phyloP scores from a whole-genome alignment of 2,888 invertebrate genomes.

The Neoscelio sp. region DNA sequence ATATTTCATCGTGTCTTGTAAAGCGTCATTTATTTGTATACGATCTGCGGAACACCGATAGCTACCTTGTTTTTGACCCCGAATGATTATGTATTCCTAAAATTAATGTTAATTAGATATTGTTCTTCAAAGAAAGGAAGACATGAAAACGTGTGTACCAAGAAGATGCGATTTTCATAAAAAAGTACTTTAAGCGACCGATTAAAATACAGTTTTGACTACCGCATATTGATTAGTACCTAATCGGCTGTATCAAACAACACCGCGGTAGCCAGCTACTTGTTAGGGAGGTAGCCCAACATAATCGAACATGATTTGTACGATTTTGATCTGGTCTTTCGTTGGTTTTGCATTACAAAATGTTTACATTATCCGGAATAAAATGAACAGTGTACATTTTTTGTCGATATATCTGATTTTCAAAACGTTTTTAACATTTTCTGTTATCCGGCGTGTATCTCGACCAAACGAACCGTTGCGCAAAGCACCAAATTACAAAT shows the following conservation, averaged over 20 bases:
- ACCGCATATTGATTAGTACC: constrained; percentile 56
- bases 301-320: constrained; percentile 46
- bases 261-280: constrained; percentile 55
- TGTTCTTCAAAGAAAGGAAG: constrained; percentile 19
- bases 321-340: constrained; percentile 32
- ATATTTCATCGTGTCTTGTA: constrained; percentile 31
- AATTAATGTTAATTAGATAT: constrained; percentile 49
- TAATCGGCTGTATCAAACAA: constrained; percentile 57
- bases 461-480: constrained; percentile 11
- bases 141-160: neutral
- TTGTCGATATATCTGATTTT: constrained; percentile 45
- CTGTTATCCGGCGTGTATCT: constrained; percentile 20
- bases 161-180: constrained; percentile 46
- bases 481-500: constrained; percentile 41
- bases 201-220: constrained; percentile 22
- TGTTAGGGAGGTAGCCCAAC: constrained; percentile 5
- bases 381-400: constrained; percentile 23
- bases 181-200: constrained; percentile 38
- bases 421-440: constrained; percentile 7
- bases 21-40: constrained; percentile 34
- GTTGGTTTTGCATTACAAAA: constrained; percentile 67
- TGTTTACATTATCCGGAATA: constrained; percentile 63
- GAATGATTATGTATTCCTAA: constrained; percentile 11
- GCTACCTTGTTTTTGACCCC: constrained; percentile 17
- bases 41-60: constrained; percentile 12